These are phyloP conservation scores for Leucophora obtusa DNA, from an alignment of 2,888 invertebrate genomes.

Conservation along the genomic window DNA sequence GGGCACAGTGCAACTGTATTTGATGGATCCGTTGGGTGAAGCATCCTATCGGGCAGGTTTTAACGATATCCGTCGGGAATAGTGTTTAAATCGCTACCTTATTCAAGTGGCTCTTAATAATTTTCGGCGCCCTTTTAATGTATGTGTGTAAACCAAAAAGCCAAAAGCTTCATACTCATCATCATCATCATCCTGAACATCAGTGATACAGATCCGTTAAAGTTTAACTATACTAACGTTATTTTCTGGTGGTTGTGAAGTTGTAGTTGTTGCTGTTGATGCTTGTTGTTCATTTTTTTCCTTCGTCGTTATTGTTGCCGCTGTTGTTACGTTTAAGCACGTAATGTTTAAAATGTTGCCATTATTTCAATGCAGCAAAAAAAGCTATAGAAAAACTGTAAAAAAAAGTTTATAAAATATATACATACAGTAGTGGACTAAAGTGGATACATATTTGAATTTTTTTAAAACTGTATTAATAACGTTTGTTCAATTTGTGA, in stretches of 20 bases:
- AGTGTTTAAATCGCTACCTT: too few species aligned
- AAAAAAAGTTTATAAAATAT: slow-evolving; percentile 24
- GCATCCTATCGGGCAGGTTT: too few species aligned
- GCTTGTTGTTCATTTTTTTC: slow-evolving; percentile 39
- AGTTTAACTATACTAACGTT: slow-evolving; percentile 49
- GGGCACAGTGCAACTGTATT: too few species aligned
- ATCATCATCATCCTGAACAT: slow-evolving; percentile 32
- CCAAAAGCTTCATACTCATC: slow-evolving; percentile 49
- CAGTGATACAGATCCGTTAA: slow-evolving; percentile 54
- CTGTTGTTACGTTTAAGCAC: slow-evolving; percentile 60
- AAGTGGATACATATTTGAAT: too few species aligned
- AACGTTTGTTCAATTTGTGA: too few species aligned
- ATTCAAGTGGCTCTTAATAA: not conserved
- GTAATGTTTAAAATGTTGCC: slow-evolving; percentile 64
- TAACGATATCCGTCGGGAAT: too few species aligned
- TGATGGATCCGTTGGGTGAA: too few species aligned
- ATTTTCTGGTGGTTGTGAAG: slow-evolving; percentile 16
- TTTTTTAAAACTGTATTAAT: too few species aligned
- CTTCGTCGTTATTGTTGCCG: slow-evolving; percentile 12
- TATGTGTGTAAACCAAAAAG: slow-evolving; percentile 35
- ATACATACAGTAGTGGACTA: too few species aligned
- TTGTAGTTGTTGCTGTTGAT: slow-evolving; percentile 35
- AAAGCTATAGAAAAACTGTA: not conserved
- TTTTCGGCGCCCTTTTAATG: not conserved
- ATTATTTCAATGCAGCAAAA: slow-evolving; percentile 61